Percentiles rank a stretch among this genome's conserved stretches.
These are phyloP conservation scores for Pangasianodon gigas DNA, from an alignment of 2,113 vertebrate species.

Conservation along the genomic window DNA sequence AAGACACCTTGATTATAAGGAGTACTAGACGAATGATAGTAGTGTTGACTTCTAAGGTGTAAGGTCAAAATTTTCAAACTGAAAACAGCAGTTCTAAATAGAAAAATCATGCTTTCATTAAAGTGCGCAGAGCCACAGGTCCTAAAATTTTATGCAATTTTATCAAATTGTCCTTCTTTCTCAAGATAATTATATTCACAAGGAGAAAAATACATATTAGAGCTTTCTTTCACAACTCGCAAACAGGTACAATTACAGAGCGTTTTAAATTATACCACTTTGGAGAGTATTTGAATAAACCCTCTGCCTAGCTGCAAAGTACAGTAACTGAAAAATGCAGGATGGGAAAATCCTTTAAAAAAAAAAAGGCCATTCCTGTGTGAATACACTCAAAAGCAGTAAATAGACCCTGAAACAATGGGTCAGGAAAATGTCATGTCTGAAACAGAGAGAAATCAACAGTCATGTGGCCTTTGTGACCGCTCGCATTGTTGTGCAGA, in stretches of 20 bases:
- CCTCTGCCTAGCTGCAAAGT: constrained; percentile 16
- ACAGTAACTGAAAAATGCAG: neutral
- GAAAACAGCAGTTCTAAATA: neutral
- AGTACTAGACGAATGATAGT: neutral
- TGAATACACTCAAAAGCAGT: neutral
- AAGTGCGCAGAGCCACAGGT: neutral
- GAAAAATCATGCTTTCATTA: neutral
- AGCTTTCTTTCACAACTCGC: neutral
- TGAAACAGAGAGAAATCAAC: neutral
- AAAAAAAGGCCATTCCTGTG: neutral
- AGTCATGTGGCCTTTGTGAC: constrained; percentile 29
- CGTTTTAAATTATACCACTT: constrained; percentile 20
- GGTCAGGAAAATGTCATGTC: constrained; percentile 21
- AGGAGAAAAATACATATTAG: neutral
- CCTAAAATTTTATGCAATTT: neutral
- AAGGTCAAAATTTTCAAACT: neutral
- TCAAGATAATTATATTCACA: neutral
- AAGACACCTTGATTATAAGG: neutral
- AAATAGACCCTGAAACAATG: constrained; percentile 15
- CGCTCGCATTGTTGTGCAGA: constrained; percentile 27
- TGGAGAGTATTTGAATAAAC: neutral
- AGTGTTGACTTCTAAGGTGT: neutral
- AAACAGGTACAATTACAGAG: constrained; percentile 34
- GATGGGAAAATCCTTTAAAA: neutral
- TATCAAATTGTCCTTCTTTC: neutral